Base-by-base conservation (phyloP, 1,140 invertebrate species). In the Drosophila chauvacae region DNA sequence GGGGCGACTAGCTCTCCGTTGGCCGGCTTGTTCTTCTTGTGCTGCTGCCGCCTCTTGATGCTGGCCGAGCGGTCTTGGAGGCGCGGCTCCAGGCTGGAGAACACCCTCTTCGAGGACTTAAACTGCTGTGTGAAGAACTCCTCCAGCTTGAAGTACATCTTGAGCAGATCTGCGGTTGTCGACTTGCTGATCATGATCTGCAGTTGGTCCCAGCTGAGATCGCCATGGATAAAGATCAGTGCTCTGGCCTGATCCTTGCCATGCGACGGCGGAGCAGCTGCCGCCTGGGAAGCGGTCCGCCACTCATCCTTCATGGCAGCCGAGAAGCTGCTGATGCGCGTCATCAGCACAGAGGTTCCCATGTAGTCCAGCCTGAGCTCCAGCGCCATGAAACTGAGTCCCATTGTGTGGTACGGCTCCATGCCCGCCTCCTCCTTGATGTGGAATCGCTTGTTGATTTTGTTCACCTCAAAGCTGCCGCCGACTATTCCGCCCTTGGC, bases 81-180 rank as follows among this genome's bases (percentile, higher is more conserved):
- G 41, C 93, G 92, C 14, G 94, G 94, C 86, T 96, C 95, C 1
- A 97, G 92, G 26, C 95, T 96, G 58, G 96, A 97, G 91, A 98
- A 98, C 7, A 98, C 97, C 7, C 97, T 94, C 93, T 98, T 98
- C 80, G 97, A 97, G 66, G 97, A 98, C 87, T 98, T 98, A 92
- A 98, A 98, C 93, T 98, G 97, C 91, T 98, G 97, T 50, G 96
- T 96, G 92, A 99, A 99, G 93, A 99, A 99, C 93, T 99, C 98
- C 85, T 99, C 98, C 10, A 99, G 94, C 92, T 99, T 99, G 59
- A 97, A 96, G 90, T 97, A 97, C 97, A 99, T 99, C 93, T 99
- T 99, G 3, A 99, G 93, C 23, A 99, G 93, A 93, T 99, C 98
- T 0, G 98, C 97, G 0, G 98, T 99, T 0, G 98, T 99, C 28